Base-by-base conservation (phyloP, 2,888 invertebrate species). In the Cosmopolites sordidus region DNA sequence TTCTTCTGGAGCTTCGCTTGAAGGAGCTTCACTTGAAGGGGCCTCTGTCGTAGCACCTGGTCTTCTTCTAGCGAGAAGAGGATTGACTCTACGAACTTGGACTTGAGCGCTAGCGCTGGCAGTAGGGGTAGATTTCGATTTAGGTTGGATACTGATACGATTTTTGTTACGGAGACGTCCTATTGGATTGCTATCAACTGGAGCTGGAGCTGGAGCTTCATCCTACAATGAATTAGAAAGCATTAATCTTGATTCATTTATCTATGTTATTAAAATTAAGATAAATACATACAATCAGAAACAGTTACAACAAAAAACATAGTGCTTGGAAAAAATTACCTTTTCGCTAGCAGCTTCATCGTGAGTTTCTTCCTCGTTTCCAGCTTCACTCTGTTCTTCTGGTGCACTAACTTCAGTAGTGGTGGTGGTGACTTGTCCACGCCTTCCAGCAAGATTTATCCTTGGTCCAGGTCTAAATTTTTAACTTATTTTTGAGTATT, bases 381-480 rank as follows among this genome's bases (percentile, higher is more conserved):
- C 72, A 30, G 66, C 67, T 9, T 63, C 66, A 29, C 63, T 61
- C 43, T 65, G 64, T 39, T 67, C 69, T 58, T 72, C 75, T 3
- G 77, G 74, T 4, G 75, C 69, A 15, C 33, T 44, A 42, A 78
- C 78, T 1, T 78, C 73, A 1, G 74, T 69, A 3, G 77, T 69
- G 12, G 57, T 57, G 3, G 78, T 75, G 1, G 78, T 72, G 1
- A 66, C 63, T 29, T 75, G 69, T 9, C 79, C 78, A 1, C 79
- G 77, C 64, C 81, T 76, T 48, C 69, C 79, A 16, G 63, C 62
- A 58, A 85, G 70, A 67, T 83, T 84, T 42, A 87, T 74, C 64
- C 83, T 79, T 1, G 83, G 80, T 1, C 84, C 85, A 0, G 86
- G 86, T 50, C 86, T 76, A 45, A n/a, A n/a, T n/a, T n/a, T n/a